Evolutionary conservation across 2,113 vertebrate species (phyloP), one percentile per base, ranked within the genome.

Genomic region (Antechinus flavipes): DNA sequence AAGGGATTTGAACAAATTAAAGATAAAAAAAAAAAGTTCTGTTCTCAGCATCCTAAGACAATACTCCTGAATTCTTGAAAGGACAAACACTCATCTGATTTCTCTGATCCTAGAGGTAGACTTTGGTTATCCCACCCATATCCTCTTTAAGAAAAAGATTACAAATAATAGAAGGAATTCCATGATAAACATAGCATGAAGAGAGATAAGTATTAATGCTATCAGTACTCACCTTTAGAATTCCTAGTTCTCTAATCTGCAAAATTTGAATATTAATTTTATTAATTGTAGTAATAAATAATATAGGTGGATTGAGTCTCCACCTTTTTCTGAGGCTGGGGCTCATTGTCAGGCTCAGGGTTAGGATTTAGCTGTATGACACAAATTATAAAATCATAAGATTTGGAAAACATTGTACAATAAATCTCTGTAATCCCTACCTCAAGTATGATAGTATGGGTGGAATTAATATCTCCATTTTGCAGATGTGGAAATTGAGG

Each of bases 221-320:
- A 68, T 42, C 68, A 84, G 68, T 42, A 42, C 19, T 84, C 42
- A 5, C 23, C 8, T 25, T 19, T 26, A 35, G 26, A 54, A n/a
- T 27, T 54, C 93, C 92, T n/a, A 19, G n/a, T 55, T 93, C 92
- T 42, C 24, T 54, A 49, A 55, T 27, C 89, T 42, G 46, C 23
- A 47, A 27, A 95, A 8, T 42, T 30, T n/a, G 16, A 35, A 35
- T 19, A 30, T 54, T 3, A 8, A 12, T 54, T n/a, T 3, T 22
- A 0, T 61, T 12, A 30, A 30, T 12, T 9, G 49, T 7, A 22
- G 4, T 23, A 1, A 6, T 12, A 22, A 11, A n/a, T 8, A 2
- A 35, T 26, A 46, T 27, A 23, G 46, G 30, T n/a, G 27, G 26
- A n/a, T 8, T 35, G 8, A 23, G 16, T 42, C 6, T 84, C n/a